These are phyloP conservation scores for Calephelis nemesis DNA, from an alignment of 1,140 invertebrate genomes.

Conservation along the genomic window DNA sequence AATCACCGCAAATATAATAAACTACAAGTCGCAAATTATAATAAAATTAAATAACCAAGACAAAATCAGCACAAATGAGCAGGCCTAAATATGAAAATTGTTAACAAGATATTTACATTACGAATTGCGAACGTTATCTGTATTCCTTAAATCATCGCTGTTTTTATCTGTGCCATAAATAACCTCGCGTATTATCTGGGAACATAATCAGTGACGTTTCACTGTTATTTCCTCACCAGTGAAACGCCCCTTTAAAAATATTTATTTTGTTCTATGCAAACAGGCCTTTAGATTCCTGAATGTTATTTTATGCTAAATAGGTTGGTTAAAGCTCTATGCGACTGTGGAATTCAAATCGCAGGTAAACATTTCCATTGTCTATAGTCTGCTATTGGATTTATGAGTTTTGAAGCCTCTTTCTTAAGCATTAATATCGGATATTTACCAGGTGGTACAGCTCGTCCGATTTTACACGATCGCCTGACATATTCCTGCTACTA, in stretches of 20 bases:
- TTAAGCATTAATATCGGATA: slow-evolving; percentile 4
- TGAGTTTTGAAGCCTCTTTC: slow-evolving; percentile 6
- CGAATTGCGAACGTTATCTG: slow-evolving; percentile 40
- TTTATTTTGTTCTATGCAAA: slow-evolving; percentile 21
- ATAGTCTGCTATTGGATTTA: slow-evolving; percentile 14
- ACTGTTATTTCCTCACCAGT: slow-evolving; percentile 44
- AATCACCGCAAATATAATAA: no score
- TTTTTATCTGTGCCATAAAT: slow-evolving; percentile 49
- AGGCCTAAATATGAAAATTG: slow-evolving; percentile 18
- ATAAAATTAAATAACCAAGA: no score
- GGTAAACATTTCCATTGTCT: slow-evolving; percentile 9
- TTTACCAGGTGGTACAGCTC: not conserved
- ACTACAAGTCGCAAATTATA: no score
- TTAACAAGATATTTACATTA: slow-evolving; percentile 24
- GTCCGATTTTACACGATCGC: no score
- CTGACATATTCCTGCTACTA: no score
- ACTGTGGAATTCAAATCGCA: slow-evolving; percentile 11
- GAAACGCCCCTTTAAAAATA: slow-evolving; percentile 24
- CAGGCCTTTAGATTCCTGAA: slow-evolving; percentile 13
- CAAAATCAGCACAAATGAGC: not conserved
- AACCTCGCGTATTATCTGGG: slow-evolving; percentile 49
- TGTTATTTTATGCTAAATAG: slow-evolving; percentile 17
- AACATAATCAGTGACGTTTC: slow-evolving; percentile 53
- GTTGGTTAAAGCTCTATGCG: slow-evolving; percentile 3
- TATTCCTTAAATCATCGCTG: slow-evolving; percentile 54